phyloP scores from a whole-genome alignment of 2,888 invertebrate genomes.

The Amiota communis region DNA sequence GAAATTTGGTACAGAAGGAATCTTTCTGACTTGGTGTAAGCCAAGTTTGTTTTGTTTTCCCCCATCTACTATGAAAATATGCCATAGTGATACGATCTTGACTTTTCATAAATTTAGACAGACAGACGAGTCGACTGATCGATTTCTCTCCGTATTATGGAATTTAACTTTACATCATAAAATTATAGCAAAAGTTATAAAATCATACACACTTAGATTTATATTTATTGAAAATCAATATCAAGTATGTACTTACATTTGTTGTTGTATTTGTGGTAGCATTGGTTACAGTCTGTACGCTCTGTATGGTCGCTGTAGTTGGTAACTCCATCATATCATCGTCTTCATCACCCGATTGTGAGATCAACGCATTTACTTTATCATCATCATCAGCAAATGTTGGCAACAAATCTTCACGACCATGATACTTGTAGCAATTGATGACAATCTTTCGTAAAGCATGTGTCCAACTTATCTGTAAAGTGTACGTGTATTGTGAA shows the following conservation, averaged over 20 bases:
- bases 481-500: neutral
- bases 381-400: constrained; percentile 95
- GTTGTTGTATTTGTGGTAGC: constrained; percentile 50
- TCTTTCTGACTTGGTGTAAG: too few relatives aligned
- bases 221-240: too few relatives aligned
- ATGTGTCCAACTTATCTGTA: constrained; percentile 97
- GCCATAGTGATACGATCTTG: too few relatives aligned
- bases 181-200: too few relatives aligned
- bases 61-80: too few relatives aligned
- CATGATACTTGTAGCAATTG: constrained; percentile 98
- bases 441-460: constrained; percentile 96
- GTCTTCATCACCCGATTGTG: constrained; percentile 64
- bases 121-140: neutral
- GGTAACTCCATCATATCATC: constrained; percentile 64
- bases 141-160: too few relatives aligned
- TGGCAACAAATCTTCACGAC: constrained; percentile 94
- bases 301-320: constrained; percentile 59
- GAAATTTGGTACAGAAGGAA: too few relatives aligned
- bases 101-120: too few relatives aligned
- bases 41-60: too few relatives aligned
- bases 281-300: constrained; percentile 62
- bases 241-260: constrained; percentile 55
- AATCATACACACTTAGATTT: too few relatives aligned
- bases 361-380: constrained; percentile 78
- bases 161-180: too few relatives aligned